Conservation (phyloP, 2,888 invertebrate species). For the Electrophaes corylata region DNA sequence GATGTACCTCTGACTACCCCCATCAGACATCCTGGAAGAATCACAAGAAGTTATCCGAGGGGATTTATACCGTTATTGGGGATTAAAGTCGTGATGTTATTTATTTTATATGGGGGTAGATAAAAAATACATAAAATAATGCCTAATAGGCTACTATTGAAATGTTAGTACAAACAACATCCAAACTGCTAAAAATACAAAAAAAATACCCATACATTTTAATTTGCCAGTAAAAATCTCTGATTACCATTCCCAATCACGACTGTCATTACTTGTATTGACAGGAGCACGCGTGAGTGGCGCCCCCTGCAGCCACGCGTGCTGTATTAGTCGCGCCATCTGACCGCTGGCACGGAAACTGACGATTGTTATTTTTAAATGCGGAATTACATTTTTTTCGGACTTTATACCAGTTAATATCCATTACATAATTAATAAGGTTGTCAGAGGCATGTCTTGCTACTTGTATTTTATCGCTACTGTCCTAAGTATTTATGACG, state of each 20-base stretch:
- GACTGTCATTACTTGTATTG: conserved; percentile 16
- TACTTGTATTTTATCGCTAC: neutral
- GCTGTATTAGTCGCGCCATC: conserved; percentile 17
- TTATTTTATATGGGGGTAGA: no score
- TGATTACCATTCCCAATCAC: conserved; percentile 23
- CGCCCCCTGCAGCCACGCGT: conserved; percentile 14
- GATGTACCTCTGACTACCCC: neutral
- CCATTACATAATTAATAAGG: no score
- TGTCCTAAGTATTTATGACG: no score
- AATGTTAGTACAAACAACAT: neutral
- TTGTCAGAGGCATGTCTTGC: neutral
- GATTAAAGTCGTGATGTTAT: no score
- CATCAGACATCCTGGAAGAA: no score
- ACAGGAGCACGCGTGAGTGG: conserved; percentile 15
- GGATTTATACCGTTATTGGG: no score
- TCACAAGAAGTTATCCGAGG: no score
- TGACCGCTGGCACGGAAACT: conserved; percentile 15
- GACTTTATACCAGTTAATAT: neutral
- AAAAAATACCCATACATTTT: conserved; percentile 3
- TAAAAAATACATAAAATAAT: no score
- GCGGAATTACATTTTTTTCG: neutral
- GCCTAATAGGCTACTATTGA: neutral
- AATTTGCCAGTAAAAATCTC: conserved; percentile 11
- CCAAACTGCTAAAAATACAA: neutral
- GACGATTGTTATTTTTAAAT: conserved; percentile 14